Conservation (phyloP, 2,888 invertebrate species). For the Drosophila cognata region DNA sequence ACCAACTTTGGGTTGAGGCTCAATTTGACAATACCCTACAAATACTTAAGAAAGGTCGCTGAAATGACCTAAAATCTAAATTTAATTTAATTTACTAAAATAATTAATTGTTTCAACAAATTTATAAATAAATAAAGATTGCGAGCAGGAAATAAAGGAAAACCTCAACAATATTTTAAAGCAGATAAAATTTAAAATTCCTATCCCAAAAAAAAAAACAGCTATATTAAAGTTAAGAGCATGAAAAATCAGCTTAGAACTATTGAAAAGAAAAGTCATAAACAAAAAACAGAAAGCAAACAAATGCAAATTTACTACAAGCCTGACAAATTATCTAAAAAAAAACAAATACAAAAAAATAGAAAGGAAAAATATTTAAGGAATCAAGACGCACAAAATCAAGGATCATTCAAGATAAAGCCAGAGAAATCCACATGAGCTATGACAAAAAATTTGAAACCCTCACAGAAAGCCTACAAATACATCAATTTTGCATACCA, state of each 20-base stretch:
- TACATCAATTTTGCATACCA: background rate
- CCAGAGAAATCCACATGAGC: background rate
- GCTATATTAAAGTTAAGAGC: background rate
- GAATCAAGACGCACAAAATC: background rate
- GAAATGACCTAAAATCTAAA: too few species aligned
- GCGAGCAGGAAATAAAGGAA: background rate
- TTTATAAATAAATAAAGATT: background rate
- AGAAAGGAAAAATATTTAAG: background rate
- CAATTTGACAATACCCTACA: slow-evolving; percentile 34
- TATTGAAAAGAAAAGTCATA: background rate
- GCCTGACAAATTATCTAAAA: too few species aligned
- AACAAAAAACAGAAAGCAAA: background rate
- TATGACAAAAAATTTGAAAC: background rate
- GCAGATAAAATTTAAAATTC: background rate
- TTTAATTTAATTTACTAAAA: background rate
- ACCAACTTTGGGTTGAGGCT: slow-evolving; percentile 42
- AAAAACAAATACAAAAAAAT: too few species aligned
- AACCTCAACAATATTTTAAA: background rate
- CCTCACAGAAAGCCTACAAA: background rate
- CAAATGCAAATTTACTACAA: too few species aligned
- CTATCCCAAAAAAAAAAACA: too few species aligned
- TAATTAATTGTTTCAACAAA: background rate
- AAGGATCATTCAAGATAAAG: background rate
- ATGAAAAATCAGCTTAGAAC: background rate
- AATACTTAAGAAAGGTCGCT: background rate